Evolutionary conservation across 1,140 invertebrate genomes (phyloP).

Genomic region (Hydropsyche tenuis): DNA sequence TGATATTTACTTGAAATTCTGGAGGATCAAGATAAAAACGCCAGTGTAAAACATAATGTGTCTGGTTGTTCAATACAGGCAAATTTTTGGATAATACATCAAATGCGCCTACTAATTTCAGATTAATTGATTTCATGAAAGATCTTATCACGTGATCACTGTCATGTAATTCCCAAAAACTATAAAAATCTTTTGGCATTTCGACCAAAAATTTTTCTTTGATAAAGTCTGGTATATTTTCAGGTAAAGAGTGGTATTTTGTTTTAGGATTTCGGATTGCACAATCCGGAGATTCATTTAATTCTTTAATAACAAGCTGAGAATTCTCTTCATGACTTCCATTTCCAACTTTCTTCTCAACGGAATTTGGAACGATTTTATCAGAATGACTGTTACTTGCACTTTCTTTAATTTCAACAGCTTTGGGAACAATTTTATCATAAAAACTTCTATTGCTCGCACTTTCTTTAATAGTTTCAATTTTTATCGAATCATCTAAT

Average conservation of each 20-base stretch:
- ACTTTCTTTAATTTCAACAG: no score
- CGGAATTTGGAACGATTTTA: constrained; percentile 14
- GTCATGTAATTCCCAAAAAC: constrained; percentile 82
- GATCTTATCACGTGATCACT: constrained; percentile 63
- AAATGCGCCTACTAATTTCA: constrained; percentile 85
- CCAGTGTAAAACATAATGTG: constrained; percentile 81
- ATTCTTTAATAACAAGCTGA: no score
- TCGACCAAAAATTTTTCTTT: constrained; percentile 80
- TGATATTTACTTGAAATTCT: constrained; percentile 78
- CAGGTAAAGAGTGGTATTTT: constrained; percentile 35
- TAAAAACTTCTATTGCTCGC: not conserved
- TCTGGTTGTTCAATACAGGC: constrained; percentile 64
- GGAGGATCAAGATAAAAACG: constrained; percentile 93
- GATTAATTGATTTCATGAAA: constrained; percentile 70
- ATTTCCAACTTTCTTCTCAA: not conserved
- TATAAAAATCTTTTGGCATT: constrained; percentile 90
- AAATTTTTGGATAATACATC: constrained; percentile 79
- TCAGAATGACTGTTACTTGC: no score
- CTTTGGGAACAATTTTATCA: no score
- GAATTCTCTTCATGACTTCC: no score
- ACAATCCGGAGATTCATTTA: no score
- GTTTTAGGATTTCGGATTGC: not conserved
- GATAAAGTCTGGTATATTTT: constrained; percentile 61
- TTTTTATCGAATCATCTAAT: constrained; percentile 7
- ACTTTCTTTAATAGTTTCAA: not conserved